Evolutionary conservation across 2,888 invertebrate species (phyloP).

Genomic region (Caenorhabditis sp.): DNA sequence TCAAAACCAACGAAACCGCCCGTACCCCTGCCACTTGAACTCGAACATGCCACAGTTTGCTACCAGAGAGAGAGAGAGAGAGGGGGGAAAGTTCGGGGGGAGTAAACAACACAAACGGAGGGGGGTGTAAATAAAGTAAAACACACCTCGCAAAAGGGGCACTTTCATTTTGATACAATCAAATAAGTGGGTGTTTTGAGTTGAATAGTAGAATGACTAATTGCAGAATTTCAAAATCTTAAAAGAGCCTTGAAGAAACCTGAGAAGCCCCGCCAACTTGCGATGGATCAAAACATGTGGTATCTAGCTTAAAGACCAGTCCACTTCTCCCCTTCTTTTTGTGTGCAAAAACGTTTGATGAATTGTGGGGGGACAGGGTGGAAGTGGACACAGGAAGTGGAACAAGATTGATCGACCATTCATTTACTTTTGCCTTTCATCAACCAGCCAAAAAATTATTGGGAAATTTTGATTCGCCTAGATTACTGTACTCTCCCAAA

Average conservation of each 20-base stretch:
- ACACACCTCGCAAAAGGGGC: too few relatives aligned
- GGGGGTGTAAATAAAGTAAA: conserved; percentile 28
- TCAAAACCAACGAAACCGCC: background rate
- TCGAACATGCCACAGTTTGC: conserved; percentile 16
- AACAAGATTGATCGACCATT: conserved; percentile 48
- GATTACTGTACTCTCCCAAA: background rate
- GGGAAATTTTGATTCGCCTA: background rate
- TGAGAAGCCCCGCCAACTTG: background rate
- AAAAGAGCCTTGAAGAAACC: background rate
- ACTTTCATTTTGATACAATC: too few relatives aligned
- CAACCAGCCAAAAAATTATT: background rate
- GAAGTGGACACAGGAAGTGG: conserved; percentile 50
- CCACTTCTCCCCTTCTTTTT: conserved; percentile 6
- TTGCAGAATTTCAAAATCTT: too few relatives aligned
- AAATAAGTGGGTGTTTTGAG: too few relatives aligned
- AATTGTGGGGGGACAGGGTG: conserved; percentile 5
- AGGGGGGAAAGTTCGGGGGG: background rate
- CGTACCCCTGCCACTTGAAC: conserved; percentile 24
- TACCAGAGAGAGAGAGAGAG: conserved; percentile 5
- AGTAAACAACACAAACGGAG: too few relatives aligned
- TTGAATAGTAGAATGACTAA: too few relatives aligned
- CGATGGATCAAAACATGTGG: conserved; percentile 9
- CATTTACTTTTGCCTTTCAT: background rate
- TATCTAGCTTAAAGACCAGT: conserved; percentile 20
- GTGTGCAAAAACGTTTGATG: conserved; percentile 9